Percentiles rank a stretch among this genome's conserved stretches.
Evolutionary conservation across 2,888 invertebrate genomes (phyloP).

Genomic region (Clepsis dumicolana): DNA sequence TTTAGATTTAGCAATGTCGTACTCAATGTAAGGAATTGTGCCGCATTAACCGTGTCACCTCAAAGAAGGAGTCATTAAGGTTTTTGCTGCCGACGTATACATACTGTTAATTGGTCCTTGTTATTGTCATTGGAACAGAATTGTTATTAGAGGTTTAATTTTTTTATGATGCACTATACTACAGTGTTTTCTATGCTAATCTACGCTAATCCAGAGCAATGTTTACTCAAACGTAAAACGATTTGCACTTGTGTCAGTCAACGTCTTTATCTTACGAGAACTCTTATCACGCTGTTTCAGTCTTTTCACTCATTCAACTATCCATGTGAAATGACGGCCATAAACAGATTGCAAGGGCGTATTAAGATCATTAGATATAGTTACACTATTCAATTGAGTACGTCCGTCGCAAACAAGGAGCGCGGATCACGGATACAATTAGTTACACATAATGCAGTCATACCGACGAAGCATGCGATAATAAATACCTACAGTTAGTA

Average conservation of each 20-base stretch:
- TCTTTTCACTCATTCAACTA: conserved; percentile 12
- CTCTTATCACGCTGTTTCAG: conserved; percentile 19
- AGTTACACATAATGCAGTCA: conserved; percentile 33
- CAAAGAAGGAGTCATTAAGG: conserved; percentile 22
- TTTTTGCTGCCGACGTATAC: not conserved
- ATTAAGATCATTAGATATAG: conserved; percentile 48
- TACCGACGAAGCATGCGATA: not conserved
- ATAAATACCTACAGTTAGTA: not conserved
- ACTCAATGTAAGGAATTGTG: conserved; percentile 12
- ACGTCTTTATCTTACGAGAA: conserved; percentile 3
- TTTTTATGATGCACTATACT: not conserved
- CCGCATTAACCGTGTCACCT: conserved; percentile 19
- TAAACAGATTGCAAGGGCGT: conserved; percentile 22
- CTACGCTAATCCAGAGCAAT: not conserved
- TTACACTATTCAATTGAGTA: conserved; percentile 69
- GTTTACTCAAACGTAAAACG: conserved; percentile 2
- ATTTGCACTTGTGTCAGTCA: conserved; percentile 19
- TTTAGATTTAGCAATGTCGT: not conserved
- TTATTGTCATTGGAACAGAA: conserved; percentile 2
- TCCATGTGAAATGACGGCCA: conserved; percentile 24
- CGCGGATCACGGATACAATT: conserved; percentile 61
- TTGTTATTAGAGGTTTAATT: not conserved
- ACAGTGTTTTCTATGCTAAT: not conserved
- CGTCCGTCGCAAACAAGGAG: conserved; percentile 68
- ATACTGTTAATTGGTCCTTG: conserved; percentile 21